Evolutionary conservation across 2,113 vertebrate genomes (phyloP).

Genomic region (Naja naja): DNA sequence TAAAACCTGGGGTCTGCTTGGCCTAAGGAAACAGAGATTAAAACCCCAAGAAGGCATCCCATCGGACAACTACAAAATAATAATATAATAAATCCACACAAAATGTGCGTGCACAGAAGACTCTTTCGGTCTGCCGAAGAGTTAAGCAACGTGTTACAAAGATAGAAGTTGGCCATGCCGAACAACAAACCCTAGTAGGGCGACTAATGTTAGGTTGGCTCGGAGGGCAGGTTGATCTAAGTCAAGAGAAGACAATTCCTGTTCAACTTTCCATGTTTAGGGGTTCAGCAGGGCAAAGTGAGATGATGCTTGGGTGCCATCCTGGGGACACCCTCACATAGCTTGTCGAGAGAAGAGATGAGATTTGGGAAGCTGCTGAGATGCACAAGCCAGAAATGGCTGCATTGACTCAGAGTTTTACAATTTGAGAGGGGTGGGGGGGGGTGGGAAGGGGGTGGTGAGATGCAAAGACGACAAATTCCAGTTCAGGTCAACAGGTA

Average conservation of each 20-base stretch:
- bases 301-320: not conserved
- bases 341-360: not conserved
- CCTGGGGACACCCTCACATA: not conserved
- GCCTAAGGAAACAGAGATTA: conserved; percentile 36
- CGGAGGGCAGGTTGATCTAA: conserved; percentile 50
- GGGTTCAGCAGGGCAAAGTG: conserved; percentile 11
- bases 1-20: not conserved
- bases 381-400: rapidly evolving
- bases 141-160: conserved; percentile 39
- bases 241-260: conserved; percentile 71
- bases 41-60: conserved; percentile 36
- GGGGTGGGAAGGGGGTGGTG: not conserved
- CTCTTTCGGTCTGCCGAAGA: conserved; percentile 4
- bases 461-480: not conserved
- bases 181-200: conserved; percentile 49
- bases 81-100: not conserved
- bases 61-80: conserved; percentile 22
- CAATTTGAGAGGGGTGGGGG: not conserved
- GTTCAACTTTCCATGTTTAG: conserved; percentile 65
- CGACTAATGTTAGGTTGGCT: conserved; percentile 47
- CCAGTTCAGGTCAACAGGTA: not conserved
- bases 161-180: conserved; percentile 20
- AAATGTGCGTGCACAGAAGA: not conserved
- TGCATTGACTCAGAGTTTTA: not conserved
- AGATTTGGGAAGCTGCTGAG: not conserved